Evolutionary conservation across 2,113 vertebrate genomes (phyloP).

Genomic region (Corythornis madagascariensis): DNA sequence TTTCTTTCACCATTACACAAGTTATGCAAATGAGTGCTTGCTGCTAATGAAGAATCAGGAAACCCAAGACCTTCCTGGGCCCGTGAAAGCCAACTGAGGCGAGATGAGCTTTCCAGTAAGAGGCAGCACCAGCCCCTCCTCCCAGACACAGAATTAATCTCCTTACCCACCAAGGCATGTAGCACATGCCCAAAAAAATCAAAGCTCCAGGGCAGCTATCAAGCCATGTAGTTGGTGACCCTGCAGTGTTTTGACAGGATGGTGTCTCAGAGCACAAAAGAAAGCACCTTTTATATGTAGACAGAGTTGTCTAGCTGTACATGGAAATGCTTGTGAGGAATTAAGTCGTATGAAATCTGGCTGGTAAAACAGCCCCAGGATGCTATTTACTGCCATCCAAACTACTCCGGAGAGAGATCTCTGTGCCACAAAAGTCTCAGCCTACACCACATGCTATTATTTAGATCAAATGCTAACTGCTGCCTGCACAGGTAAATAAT

Average conservation of each 20-base stretch:
- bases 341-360: slow-evolving; percentile 15
- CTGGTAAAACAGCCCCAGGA: neutral
- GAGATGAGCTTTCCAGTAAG: neutral
- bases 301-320: slow-evolving; percentile 4
- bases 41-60: neutral
- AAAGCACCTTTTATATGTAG: neutral
- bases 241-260: slow-evolving; percentile 17
- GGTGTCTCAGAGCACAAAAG: neutral
- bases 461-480: slow-evolving; percentile 13
- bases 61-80: neutral
- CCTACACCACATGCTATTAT: neutral
- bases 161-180: neutral
- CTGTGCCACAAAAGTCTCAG: neutral
- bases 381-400: slow-evolving; percentile 2
- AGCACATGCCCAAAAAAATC: neutral
- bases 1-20: neutral
- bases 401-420: neutral
- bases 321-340: neutral
- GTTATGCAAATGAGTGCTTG: neutral
- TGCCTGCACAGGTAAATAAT: slow-evolving; percentile 33
- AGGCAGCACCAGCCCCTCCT: neutral
- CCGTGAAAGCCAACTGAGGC: neutral
- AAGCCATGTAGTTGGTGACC: neutral
- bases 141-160: neutral
- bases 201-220: neutral